Evolutionary conservation across 2,888 invertebrate genomes (phyloP).

Genomic region (Andrena haemorrhoa): DNA sequence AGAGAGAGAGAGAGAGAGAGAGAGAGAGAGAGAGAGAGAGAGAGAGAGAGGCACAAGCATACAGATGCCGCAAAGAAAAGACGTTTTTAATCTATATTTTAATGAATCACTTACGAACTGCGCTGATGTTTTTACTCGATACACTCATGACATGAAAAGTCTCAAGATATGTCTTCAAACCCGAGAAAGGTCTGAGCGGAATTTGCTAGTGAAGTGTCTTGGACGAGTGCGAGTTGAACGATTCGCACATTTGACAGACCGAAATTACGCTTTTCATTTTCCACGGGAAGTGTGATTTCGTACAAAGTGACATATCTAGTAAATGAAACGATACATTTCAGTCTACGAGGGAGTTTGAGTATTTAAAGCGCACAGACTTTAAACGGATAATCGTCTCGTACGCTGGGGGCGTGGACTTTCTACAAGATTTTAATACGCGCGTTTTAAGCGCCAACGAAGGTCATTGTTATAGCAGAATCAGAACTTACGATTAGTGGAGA

Average conservation of each 20-base stretch:
- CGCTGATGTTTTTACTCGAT: conserved; percentile 42
- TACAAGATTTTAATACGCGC: conserved; percentile 46
- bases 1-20: not conserved
- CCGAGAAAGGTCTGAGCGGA: conserved; percentile 12
- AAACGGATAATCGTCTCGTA: conserved; percentile 35
- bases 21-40: not conserved
- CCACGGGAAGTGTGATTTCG: conserved; percentile 50
- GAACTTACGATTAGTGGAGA: not conserved
- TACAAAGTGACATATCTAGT: conserved; percentile 70
- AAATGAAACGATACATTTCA: conserved; percentile 41
- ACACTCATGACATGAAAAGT: conserved; percentile 28
- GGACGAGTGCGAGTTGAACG: conserved; percentile 35
- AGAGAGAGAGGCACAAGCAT: not conserved
- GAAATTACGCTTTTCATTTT: conserved; percentile 25
- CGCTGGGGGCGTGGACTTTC: conserved; percentile 43
- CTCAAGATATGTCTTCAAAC: conserved; percentile 25
- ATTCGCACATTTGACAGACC: conserved; percentile 25
- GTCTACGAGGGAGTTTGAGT: conserved; percentile 36
- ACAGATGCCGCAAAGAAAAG: conserved; percentile 16
- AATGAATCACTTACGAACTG: conserved; percentile 27
- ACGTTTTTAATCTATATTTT: conserved; percentile 57
- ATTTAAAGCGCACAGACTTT: conserved; percentile 68
- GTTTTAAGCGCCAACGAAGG: conserved; percentile 44
- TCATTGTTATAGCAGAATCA: conserved; percentile 21
- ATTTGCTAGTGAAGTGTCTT: conserved; percentile 35